Percentiles rank a stretch among this genome's conserved stretches.
Evolutionary conservation across 1,140 invertebrate species (phyloP).

Genomic region (Fopius arisanus): DNA sequence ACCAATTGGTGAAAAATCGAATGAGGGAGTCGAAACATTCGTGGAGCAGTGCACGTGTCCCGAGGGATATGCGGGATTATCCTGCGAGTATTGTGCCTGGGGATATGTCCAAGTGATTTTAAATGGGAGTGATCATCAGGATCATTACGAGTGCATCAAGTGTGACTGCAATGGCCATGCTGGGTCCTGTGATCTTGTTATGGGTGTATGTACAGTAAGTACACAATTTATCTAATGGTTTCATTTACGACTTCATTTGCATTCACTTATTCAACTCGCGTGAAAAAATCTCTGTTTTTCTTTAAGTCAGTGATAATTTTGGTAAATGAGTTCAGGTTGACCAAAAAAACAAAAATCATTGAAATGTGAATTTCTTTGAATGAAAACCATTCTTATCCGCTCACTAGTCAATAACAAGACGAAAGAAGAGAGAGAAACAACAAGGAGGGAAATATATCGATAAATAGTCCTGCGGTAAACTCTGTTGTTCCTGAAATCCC

Average conservation of each 20-base stretch:
- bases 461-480: too few species aligned
- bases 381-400: too few species aligned
- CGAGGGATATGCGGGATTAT: constrained; percentile 75
- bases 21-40: constrained; percentile 48
- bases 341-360: too few species aligned
- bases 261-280: too few species aligned
- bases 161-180: constrained; percentile 93
- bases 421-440: too few species aligned
- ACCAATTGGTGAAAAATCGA: constrained; percentile 43
- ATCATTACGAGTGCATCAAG: constrained; percentile 76
- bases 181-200: constrained; percentile 79
- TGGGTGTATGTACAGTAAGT: constrained; percentile 76
- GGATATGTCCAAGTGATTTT: constrained; percentile 81
- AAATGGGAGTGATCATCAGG: constrained; percentile 65
- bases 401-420: too few species aligned
- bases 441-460: too few species aligned
- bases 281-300: too few species aligned
- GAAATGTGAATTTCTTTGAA: too few species aligned
- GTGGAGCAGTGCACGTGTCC: constrained; percentile 76
- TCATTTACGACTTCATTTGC: neutral
- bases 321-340: too few species aligned
- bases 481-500: too few species aligned
- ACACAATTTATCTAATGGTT: neutral
- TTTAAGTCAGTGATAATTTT: too few species aligned
- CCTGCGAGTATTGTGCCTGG: constrained; percentile 85